Base-by-base conservation (phyloP, 2,797 vertebrate genomes). In the Pampus argenteus region DNA sequence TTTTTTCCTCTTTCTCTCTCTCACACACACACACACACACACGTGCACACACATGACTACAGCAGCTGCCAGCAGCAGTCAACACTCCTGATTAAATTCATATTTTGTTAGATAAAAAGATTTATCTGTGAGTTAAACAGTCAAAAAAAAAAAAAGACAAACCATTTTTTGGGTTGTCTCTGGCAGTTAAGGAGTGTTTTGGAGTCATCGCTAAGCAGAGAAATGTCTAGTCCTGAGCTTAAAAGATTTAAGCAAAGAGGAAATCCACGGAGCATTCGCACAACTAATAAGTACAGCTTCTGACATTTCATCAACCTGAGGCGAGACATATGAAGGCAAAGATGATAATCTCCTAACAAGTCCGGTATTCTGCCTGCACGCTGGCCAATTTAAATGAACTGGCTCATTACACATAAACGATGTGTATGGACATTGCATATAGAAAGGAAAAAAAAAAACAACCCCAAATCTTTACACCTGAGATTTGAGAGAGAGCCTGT, bases 261-360 rank as follows among this genome's bases (percentile, higher is more conserved):
- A 81, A 87, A 75, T 85, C 81, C 71, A 75, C 31, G 31, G 56
- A 66, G 52, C 34, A 48, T 72, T 73, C 9, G 5, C 81, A 65
- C 50, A 79, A 17, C 74, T 83, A 82, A 86, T 85, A 79, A 74
- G 66, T 47, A 81, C 51, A 78, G 57, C 71, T 83, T 79, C 28
- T 90, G 81, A 90, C 81, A 89, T 91, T 82, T 89, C 42, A 81
- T 82, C 86, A 82, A 82, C 81, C 81, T 77, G 48, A 74, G 85
- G 85, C 83, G 67, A 86, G 74, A 66, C 60, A 64, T 86, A 88
- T 44, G 58, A 55, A 86, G 13, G 63, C 69, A 82, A 68, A 78
- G 51, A 72, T 81, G 61, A 84, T 78, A 72, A 80, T 83, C 64
- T 49, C 55, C 17, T 25, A 59, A 70, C 66, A 51, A 78, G 66